Evolutionary conservation across 2,113 vertebrate genomes (phyloP), one percentile per base, ranked within the genome.

Genomic region (Stictonetta naevosa): DNA sequence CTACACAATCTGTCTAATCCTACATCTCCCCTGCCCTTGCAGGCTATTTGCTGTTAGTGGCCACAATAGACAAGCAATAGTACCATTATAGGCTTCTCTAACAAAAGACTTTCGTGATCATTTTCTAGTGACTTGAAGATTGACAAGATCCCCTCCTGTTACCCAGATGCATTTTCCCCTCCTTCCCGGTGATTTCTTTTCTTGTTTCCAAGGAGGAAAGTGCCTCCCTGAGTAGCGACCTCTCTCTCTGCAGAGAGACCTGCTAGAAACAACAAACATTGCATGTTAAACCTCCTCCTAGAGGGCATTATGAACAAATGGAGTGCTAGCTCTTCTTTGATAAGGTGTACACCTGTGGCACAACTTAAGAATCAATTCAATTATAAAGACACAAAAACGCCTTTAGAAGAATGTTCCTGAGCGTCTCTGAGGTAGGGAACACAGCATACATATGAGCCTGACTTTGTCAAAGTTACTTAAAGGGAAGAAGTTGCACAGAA

Each of bases 61-160:
- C 95, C 95, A 97, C 97, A 97, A 97, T 95, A 96, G 97, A 93
- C 88, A 97, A 97, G 96, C 96, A 86, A 97, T 97, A 95, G 96
- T 93, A 95, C 97, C 97, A 97, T 98, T 98, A 98, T 95, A 97
- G 96, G 95, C 97, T 97, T 95, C 96, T 76, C 94, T 96, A 97
- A 98, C 97, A 98, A 98, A 98, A 98, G 97, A 91, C 96, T 97
- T 98, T 91, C 95, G 91, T 88, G 97, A 97, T 97, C 97, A 97
- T 97, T 98, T 98, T 97, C 97, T 97, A 98, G 97, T 90, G 92
- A 96, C 96, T 98, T 98, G 97, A 96, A 97, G 98, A 98, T 95
- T 98, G 98, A 98, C 97, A 98, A 96, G 97, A 97, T 97, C 97
- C 97, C 97, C 97, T 98, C 96, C 98, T 98, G 96, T 98, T 98